Percentiles rank a stretch among this genome's conserved stretches.
Evolutionary conservation across 2,113 vertebrate species (phyloP).

Genomic region (Gobiocypris rarus): DNA sequence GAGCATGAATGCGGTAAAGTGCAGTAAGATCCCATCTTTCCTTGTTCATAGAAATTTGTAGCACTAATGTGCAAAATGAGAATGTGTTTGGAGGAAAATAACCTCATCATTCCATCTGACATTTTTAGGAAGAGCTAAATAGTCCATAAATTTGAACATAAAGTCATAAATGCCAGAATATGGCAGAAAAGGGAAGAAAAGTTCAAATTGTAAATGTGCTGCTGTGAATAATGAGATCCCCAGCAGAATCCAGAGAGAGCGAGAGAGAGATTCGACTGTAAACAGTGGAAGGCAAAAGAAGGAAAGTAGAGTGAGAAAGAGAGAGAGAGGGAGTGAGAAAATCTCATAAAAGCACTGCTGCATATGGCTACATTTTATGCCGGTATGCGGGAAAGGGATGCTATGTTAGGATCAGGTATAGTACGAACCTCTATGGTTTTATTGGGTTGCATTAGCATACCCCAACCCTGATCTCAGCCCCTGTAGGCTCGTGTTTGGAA

Average conservation of each 20-base stretch:
- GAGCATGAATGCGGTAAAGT: slow-evolving; percentile 34
- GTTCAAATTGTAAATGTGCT: slow-evolving; percentile 64
- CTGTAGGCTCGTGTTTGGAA: slow-evolving; percentile 2
- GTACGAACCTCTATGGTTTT: neutral
- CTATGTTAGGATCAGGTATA: neutral
- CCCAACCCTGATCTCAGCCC: slow-evolving; percentile 12
- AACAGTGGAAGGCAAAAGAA: slow-evolving; percentile 25
- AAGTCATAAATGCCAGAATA: slow-evolving; percentile 69
- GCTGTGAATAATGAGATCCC: slow-evolving; percentile 65
- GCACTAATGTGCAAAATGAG: slow-evolving; percentile 65
- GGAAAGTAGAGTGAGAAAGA: slow-evolving; percentile 37
- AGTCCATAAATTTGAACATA: slow-evolving; percentile 73
- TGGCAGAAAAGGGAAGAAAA: slow-evolving; percentile 62
- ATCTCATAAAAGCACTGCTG: slow-evolving; percentile 36
- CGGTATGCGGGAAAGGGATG: neutral
- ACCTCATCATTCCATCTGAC: slow-evolving; percentile 66
- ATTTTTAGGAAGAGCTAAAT: slow-evolving; percentile 72
- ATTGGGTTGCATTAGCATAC: slow-evolving; percentile 6
- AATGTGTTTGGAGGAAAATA: slow-evolving; percentile 66
- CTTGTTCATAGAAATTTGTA: slow-evolving; percentile 64
- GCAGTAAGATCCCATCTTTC: slow-evolving; percentile 60
- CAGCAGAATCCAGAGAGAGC: slow-evolving; percentile 8
- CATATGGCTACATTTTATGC: slow-evolving; percentile 8
- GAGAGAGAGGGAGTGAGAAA: slow-evolving; percentile 8
- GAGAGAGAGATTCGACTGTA: slow-evolving; percentile 31